Evolutionary conservation across 1,140 invertebrate genomes (phyloP).

Genomic region (Nebria ingens): DNA sequence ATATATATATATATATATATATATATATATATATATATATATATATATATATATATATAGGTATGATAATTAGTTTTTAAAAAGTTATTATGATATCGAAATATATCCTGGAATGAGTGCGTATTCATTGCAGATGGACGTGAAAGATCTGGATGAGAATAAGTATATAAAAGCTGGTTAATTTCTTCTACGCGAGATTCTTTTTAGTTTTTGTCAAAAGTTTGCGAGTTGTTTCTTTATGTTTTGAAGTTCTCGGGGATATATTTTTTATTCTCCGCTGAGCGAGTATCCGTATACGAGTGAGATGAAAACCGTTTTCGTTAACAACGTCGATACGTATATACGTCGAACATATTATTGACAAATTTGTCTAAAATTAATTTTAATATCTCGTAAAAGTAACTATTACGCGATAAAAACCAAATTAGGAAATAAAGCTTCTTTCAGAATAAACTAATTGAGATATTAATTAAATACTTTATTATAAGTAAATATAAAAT

Average conservation of each 20-base stretch:
- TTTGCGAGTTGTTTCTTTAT: slow-evolving; percentile 5
- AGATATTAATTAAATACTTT: too few species aligned
- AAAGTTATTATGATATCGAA: not conserved
- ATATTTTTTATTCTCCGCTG: not conserved
- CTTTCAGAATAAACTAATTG: too few species aligned
- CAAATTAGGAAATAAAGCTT: too few species aligned
- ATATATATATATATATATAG: too few species aligned
- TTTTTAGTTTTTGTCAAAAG: slow-evolving; percentile 1
- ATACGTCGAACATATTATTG: not conserved
- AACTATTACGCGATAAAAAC: not conserved
- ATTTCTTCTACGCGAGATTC: not conserved
- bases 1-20: too few species aligned
- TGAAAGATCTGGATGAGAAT: not conserved
- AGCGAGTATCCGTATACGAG: too few species aligned
- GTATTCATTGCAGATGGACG: not conserved
- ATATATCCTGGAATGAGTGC: not conserved
- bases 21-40: too few species aligned
- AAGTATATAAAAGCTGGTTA: too few species aligned
- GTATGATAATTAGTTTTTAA: not conserved
- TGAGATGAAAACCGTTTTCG: not conserved
- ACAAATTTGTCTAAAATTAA: not conserved
- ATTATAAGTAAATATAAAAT: too few species aligned
- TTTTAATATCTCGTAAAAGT: not conserved
- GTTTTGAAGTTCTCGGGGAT: not conserved
- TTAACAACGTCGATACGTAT: not conserved